phyloP scores from a whole-genome alignment of 92 coral and sea anemone species.

The Palythoa heliodiscus region DNA sequence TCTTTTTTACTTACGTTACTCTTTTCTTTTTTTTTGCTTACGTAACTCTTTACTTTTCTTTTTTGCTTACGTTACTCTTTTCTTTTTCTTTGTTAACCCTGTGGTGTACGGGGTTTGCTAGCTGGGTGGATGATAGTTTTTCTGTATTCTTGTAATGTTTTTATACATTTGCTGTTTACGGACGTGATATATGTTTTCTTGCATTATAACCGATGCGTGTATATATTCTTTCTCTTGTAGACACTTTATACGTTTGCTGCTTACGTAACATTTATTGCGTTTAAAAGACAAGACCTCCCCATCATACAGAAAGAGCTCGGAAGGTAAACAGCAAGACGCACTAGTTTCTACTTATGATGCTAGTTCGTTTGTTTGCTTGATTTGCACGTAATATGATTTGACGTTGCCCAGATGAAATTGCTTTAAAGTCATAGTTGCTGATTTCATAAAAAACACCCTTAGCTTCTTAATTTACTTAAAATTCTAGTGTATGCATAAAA shows the following conservation, averaged over 20 bases:
- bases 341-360: background rate
- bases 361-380: background rate
- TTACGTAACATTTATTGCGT: conserved; percentile 86
- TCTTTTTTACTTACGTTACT: too few relatives aligned
- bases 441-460: too few relatives aligned
- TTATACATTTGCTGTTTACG: too few relatives aligned
- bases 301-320: conserved; percentile 96
- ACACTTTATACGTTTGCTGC: conserved; percentile 86
- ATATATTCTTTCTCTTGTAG: conserved; percentile 47
- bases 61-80: background rate
- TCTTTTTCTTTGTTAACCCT: background rate
- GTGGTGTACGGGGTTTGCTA: background rate
- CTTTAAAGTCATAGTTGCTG: too few relatives aligned
- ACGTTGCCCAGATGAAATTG: too few relatives aligned
- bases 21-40: too few relatives aligned
- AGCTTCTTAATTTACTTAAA: too few relatives aligned
- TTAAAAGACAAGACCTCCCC: conserved; percentile 83
- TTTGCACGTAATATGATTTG: background rate
- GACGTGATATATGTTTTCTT: background rate
- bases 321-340: conserved; percentile 59
- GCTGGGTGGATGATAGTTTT: background rate
- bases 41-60: background rate
- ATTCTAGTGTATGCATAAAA: too few relatives aligned
- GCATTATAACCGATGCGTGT: too few relatives aligned
- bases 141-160: background rate